Evolutionary conservation across 2,888 invertebrate genomes (phyloP).

Genomic region (Fissipunctia ypsillon): DNA sequence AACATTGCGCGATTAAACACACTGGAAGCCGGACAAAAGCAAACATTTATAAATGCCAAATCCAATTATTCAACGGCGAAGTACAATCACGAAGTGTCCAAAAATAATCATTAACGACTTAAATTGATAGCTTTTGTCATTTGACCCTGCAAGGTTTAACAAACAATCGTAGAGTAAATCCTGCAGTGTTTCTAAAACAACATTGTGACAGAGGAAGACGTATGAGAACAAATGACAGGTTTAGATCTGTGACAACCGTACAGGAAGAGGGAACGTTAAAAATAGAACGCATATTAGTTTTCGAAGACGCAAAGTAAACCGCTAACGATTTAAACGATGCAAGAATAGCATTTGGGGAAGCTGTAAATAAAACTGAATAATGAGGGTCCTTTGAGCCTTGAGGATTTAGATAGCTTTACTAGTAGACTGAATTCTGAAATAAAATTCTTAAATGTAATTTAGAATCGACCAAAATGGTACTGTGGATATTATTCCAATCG

Average conservation of each 20-base stretch:
- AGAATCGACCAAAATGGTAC: constrained; percentile 16
- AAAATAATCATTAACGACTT: constrained; percentile 43
- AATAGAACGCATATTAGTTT: constrained; percentile 68
- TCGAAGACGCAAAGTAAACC: constrained; percentile 65
- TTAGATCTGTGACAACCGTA: constrained; percentile 75
- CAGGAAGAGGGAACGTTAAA: constrained; percentile 79
- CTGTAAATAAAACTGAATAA: constrained; percentile 24
- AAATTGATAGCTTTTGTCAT: constrained; percentile 51
- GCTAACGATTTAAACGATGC: constrained; percentile 57
- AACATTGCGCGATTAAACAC: constrained; percentile 20
- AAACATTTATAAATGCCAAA: constrained; percentile 36
- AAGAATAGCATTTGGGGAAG: constrained; percentile 37
- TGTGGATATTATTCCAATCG: constrained; percentile 14
- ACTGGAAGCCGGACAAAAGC: constrained; percentile 27
- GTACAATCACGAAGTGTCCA: constrained; percentile 16
- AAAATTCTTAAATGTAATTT: background rate
- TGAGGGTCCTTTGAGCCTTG: constrained; percentile 7
- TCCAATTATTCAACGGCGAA: constrained; percentile 34
- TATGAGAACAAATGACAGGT: constrained; percentile 71
- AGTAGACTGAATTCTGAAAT: background rate
- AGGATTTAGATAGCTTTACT: constrained; percentile 14
- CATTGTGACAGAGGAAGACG: constrained; percentile 70
- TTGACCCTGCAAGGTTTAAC: constrained; percentile 47
- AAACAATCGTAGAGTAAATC: constrained; percentile 53
- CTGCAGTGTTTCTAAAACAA: constrained; percentile 52